Conservation (phyloP, 2,888 invertebrate species). For the Tromatobia lineatoria region DNA sequence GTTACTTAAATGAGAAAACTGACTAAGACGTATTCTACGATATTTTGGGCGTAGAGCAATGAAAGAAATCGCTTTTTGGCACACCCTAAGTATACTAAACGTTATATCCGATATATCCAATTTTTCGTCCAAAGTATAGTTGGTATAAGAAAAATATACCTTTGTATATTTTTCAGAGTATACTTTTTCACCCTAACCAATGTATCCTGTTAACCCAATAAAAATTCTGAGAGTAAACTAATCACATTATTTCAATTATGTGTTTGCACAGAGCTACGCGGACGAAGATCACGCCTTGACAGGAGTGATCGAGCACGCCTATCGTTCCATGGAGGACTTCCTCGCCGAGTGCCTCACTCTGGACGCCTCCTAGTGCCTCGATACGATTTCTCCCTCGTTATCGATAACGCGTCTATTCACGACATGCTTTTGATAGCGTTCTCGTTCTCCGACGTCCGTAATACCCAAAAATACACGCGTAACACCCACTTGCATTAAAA, state of each 20-base stretch:
- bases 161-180: too few relatives aligned
- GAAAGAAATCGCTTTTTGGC: too few relatives aligned
- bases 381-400: constrained; percentile 80
- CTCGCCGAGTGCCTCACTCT: constrained; percentile 95
- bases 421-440: constrained; percentile 62
- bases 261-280: constrained; percentile 92
- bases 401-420: constrained; percentile 78
- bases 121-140: too few relatives aligned
- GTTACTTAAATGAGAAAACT: too few relatives aligned
- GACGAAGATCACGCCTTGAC: constrained; percentile 95
- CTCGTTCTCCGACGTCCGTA: constrained; percentile 52
- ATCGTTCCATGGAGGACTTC: constrained; percentile 97
- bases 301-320: constrained; percentile 96
- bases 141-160: too few relatives aligned
- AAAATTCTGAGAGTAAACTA: background rate
- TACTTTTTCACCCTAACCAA: too few relatives aligned
- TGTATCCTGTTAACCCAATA: background rate
- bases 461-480: constrained; percentile 12
- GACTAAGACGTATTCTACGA: too few relatives aligned
- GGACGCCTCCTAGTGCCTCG: constrained; percentile 88
- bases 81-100: too few relatives aligned
- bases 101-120: too few relatives aligned
- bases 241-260: background rate
- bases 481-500: constrained; percentile 33
- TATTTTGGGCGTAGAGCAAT: too few relatives aligned